Evolutionary conservation across 2,113 vertebrate genomes (phyloP).

Genomic region (Pygoscelis antarcticus): DNA sequence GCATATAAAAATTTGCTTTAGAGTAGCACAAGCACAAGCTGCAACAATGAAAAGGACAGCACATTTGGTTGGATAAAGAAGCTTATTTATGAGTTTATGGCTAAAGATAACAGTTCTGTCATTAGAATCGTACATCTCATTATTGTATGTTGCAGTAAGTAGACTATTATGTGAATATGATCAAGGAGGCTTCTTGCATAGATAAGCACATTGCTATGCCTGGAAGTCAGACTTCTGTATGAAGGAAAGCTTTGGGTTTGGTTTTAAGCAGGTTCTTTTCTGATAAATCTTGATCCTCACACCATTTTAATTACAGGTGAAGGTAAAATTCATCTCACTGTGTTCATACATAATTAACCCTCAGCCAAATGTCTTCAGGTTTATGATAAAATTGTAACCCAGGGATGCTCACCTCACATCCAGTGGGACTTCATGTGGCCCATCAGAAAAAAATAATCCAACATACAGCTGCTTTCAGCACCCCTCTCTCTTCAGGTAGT

Average conservation of each 20-base stretch:
- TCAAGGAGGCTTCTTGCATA: not conserved
- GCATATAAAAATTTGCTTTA: not conserved
- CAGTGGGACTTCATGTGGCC: not conserved
- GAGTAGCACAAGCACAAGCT: not conserved
- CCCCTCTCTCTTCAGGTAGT: not conserved
- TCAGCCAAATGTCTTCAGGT: not conserved
- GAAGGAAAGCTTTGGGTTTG: not conserved
- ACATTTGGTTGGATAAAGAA: not conserved
- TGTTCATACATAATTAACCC: not conserved
- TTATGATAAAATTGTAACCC: not conserved
- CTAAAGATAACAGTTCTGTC: not conserved
- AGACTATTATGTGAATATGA: not conserved
- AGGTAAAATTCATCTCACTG: not conserved
- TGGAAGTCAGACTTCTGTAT: not conserved
- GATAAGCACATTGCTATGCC: not conserved
- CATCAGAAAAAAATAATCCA: not conserved
- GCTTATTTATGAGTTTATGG: slow-evolving; percentile 14
- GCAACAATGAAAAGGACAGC: not conserved
- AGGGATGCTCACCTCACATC: not conserved
- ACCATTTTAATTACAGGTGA: not conserved
- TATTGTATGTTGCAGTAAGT: not conserved
- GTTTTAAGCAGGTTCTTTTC: not conserved
- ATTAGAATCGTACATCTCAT: not conserved
- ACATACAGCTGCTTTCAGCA: rapidly evolving
- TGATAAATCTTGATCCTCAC: not conserved